Conservation (phyloP, 2,113 vertebrate genomes). For the Zosterops lateralis region DNA sequence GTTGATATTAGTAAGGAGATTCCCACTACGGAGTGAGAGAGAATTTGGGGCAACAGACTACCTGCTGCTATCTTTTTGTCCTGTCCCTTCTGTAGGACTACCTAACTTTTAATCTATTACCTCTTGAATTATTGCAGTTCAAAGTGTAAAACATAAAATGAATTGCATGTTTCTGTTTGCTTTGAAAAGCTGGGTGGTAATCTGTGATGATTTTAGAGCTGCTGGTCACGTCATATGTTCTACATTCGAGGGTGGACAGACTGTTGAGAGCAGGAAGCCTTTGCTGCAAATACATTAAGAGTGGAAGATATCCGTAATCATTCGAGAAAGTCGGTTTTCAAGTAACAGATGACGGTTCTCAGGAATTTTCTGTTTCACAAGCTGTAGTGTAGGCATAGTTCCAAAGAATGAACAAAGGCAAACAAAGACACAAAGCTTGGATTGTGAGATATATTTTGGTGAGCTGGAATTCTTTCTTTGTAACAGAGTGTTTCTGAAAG, state of each 20-base stretch:
- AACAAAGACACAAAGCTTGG: not conserved
- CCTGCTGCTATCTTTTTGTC: not conserved
- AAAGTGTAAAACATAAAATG: not conserved
- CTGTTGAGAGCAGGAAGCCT: not conserved
- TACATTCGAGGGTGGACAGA: not conserved
- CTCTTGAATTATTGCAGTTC: not conserved
- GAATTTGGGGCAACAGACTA: not conserved
- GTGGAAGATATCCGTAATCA: rapidly evolving
- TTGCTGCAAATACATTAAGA: not conserved
- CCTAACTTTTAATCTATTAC: not conserved
- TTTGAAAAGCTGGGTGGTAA: not conserved
- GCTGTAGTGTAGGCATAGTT: not conserved
- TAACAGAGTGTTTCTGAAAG: not conserved
- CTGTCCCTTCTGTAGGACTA: not conserved
- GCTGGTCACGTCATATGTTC: not conserved
- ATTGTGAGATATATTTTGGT: not conserved
- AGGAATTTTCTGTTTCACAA: not conserved
- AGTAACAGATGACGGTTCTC: not conserved
- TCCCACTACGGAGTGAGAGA: not conserved
- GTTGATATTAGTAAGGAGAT: not conserved
- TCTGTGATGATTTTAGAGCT: not conserved
- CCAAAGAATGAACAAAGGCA: not conserved
- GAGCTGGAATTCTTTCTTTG: not conserved
- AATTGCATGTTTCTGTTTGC: not conserved
- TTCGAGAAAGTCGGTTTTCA: not conserved